Conservation (phyloP, 2,113 vertebrate species). For the Catagonus wagneri region DNA sequence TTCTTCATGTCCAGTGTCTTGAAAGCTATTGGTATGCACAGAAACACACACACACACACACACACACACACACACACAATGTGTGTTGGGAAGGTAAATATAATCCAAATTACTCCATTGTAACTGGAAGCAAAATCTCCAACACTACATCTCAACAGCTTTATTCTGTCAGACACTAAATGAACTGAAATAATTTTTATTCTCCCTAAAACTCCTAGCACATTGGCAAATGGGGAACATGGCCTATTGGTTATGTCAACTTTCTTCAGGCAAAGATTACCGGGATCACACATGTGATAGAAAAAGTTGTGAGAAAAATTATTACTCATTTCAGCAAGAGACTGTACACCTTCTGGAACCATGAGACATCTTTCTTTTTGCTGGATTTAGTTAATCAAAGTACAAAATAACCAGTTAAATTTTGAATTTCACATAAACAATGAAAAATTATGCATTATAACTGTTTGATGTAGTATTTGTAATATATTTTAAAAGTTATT, state of each 20-base stretch:
- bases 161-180: background rate
- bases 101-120: background rate
- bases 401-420: background rate
- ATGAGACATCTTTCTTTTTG: background rate
- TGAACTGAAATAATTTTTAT: background rate
- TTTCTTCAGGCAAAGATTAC: background rate
- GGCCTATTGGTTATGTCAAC: background rate
- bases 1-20: background rate
- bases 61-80: background rate
- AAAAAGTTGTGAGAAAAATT: background rate
- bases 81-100: constrained; percentile 2
- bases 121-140: background rate
- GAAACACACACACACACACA: background rate
- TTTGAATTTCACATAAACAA: background rate
- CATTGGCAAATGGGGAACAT: background rate
- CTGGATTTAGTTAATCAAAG: background rate
- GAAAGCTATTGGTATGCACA: background rate
- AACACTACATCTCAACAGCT: background rate
- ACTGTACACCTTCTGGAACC: background rate
- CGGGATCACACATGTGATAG: background rate
- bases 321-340: background rate
- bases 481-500: background rate
- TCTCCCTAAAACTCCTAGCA: background rate
- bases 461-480: background rate
- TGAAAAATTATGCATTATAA: background rate